These are phyloP conservation scores for Gymnothorax javanicus DNA, from an alignment of 2,797 vertebrate species.

Conservation along the genomic window DNA sequence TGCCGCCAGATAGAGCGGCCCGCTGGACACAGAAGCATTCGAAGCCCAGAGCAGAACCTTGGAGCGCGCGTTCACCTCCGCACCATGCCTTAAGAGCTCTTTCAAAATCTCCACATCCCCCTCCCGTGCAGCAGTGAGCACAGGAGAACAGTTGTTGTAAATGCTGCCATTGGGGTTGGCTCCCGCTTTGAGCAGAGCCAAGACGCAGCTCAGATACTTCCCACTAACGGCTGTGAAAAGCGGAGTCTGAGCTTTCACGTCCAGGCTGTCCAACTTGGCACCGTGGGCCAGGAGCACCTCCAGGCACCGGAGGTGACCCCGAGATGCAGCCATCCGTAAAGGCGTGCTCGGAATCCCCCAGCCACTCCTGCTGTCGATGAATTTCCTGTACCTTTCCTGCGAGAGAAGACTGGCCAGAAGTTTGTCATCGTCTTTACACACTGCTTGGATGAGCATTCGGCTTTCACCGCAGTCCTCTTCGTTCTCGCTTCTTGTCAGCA, in stretches of 20 bases:
- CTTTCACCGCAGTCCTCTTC: constrained; percentile 67
- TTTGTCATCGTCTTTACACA: constrained; percentile 74
- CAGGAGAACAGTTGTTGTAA: constrained; percentile 86
- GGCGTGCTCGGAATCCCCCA: constrained; percentile 89
- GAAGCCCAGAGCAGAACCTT: constrained; percentile 81
- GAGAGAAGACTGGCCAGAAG: constrained; percentile 77
- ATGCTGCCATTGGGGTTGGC: constrained; percentile 81
- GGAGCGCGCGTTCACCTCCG: constrained; percentile 81
- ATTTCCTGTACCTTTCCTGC: constrained; percentile 82
- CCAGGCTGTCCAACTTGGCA: constrained; percentile 83
- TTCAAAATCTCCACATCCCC: constrained; percentile 75
- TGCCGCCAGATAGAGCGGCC: constrained; percentile 87
- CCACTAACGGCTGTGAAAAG: constrained; percentile 87
- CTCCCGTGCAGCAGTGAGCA: constrained; percentile 84
- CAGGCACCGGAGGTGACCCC: constrained; percentile 78
- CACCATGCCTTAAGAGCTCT: constrained; percentile 81
- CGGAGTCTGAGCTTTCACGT: constrained; percentile 92
- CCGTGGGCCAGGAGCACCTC: constrained; percentile 83
- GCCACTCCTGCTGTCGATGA: constrained; percentile 84
- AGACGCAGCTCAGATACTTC: constrained; percentile 85
- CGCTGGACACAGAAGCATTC: constrained; percentile 77
- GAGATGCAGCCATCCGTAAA: constrained; percentile 81
- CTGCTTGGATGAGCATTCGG: constrained; percentile 75
- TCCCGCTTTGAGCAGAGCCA: constrained; percentile 80
- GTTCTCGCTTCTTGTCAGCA: constrained; percentile 79